Evolutionary conservation across 2,113 vertebrate species (phyloP), one percentile per base, ranked within the genome.

Genomic region (Elephantulus edwardii): DNA sequence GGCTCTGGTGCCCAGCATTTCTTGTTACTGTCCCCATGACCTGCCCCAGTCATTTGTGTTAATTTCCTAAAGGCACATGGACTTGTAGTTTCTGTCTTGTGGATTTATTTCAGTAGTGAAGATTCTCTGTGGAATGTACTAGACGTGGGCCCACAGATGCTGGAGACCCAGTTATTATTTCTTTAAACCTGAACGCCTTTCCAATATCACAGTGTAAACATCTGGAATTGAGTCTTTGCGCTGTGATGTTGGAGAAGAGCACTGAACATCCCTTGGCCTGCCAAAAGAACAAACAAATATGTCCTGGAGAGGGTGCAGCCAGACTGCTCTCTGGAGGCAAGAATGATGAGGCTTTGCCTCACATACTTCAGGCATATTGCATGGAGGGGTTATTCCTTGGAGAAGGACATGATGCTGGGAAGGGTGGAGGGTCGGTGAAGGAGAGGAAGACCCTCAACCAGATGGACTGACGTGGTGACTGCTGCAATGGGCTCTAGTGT

Each of bases 211-310:
- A 28, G 13, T 12, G 40, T 54, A 60, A 56, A 72, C 38, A 12
- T 35, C 84, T 33, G 68, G 91, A 81, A 84, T n/a, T 48, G 74
- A 87, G 64, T 16, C n/a, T n/a, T n/a, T n/a, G n/a, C n/a, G n/a
- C n/a, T n/a, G n/a, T n/a, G n/a, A n/a, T n/a, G n/a, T n/a, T n/a
- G n/a, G n/a, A n/a, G n/a, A n/a, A n/a, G n/a, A n/a, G n/a, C 33
- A 30, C 2, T 35, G 60, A 24, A 33, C 7, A 28, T 64, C n/a
- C 58, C 74, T 83, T 85, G 60, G 13, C 26, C 58, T 40, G 44
- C 68, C 22, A n/a, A n/a, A n/a, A n/a, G n/a, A n/a, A n/a, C n/a
- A n/a, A n/a, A n/a, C n/a, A n/a, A n/a, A n/a, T n/a, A n/a, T n/a
- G n/a, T n/a, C n/a, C n/a, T n/a, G n/a, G n/a, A n/a, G n/a, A n/a